Percentiles rank a stretch among this genome's conserved stretches.
Conservation (phyloP, 1,140 invertebrate genomes). For the Chrysopa pallens region DNA sequence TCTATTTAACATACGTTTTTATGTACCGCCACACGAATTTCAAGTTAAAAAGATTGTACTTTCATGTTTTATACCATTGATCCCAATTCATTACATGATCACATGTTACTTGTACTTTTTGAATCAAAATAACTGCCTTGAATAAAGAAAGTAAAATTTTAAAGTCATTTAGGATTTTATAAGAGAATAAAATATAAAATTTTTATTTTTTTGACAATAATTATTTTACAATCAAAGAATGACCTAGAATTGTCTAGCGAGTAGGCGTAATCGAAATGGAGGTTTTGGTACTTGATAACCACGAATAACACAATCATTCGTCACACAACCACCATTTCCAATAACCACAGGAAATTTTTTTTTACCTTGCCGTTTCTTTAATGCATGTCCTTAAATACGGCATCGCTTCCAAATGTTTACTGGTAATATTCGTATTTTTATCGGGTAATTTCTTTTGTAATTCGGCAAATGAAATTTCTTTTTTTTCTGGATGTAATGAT, state of each 20-base stretch:
- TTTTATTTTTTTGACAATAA: too few relatives aligned
- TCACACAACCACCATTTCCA: constrained; percentile 67
- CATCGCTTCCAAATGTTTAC: constrained; percentile 52
- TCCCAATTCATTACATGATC: too few relatives aligned
- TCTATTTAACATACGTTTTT: too few relatives aligned
- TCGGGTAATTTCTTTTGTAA: constrained; percentile 43
- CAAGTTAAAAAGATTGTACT: too few relatives aligned
- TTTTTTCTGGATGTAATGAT: constrained; percentile 53
- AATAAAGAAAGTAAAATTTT: too few relatives aligned
- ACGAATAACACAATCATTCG: constrained; percentile 62
- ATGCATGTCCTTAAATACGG: constrained; percentile 78
- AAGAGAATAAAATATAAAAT: too few relatives aligned
- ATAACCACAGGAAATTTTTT: constrained; percentile 79
- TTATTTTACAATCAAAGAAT: too few relatives aligned
- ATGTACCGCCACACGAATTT: too few relatives aligned
- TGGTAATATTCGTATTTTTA: constrained; percentile 37
- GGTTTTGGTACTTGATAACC: constrained; percentile 81
- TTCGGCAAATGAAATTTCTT: constrained; percentile 68
- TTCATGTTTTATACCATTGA: too few relatives aligned
- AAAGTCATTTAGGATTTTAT: too few relatives aligned
- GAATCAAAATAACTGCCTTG: too few relatives aligned
- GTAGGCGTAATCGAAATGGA: constrained; percentile 37
- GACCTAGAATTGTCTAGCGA: constrained; percentile 20
- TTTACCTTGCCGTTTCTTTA: constrained; percentile 77
- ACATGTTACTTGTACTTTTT: too few relatives aligned